phyloP scores from a whole-genome alignment of 2,797 vertebrate species.

The Macropodus opercularis region DNA sequence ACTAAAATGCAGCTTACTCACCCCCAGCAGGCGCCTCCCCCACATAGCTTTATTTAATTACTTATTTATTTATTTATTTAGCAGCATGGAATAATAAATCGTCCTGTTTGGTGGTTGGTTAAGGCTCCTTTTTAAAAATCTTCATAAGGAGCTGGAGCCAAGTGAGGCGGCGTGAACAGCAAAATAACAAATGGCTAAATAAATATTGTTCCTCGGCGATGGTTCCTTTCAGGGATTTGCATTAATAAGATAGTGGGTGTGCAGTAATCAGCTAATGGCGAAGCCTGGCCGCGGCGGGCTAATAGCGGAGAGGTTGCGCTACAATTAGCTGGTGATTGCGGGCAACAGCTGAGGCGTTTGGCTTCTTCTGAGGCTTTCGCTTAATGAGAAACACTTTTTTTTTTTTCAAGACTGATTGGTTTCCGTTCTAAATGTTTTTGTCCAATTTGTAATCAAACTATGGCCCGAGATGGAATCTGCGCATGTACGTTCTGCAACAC shows the following conservation, averaged over 20 bases:
- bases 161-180: constrained; percentile 48
- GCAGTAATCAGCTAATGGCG: constrained; percentile 68
- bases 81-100: constrained; percentile 70
- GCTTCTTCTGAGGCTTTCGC: constrained; percentile 11
- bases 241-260: constrained; percentile 71
- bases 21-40: constrained; percentile 44
- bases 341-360: constrained; percentile 46
- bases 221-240: constrained; percentile 63
- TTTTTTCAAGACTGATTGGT: no score
- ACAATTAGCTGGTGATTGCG: constrained; percentile 71
- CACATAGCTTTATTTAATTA: constrained; percentile 48
- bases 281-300: constrained; percentile 40
- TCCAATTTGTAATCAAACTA: constrained; percentile 6
- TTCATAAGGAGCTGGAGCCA: constrained; percentile 36
- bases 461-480: not conserved
- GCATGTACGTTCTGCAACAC: not conserved
- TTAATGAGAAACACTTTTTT: constrained; percentile 37
- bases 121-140: constrained; percentile 75
- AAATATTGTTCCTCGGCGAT: constrained; percentile 52
- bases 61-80: constrained; percentile 45
- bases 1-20: constrained; percentile 69
- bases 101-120: constrained; percentile 61
- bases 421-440: not conserved
- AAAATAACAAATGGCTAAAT: constrained; percentile 43
- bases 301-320: constrained; percentile 35